Conservation (phyloP, 2,797 vertebrate species). For the Anableps anableps region DNA sequence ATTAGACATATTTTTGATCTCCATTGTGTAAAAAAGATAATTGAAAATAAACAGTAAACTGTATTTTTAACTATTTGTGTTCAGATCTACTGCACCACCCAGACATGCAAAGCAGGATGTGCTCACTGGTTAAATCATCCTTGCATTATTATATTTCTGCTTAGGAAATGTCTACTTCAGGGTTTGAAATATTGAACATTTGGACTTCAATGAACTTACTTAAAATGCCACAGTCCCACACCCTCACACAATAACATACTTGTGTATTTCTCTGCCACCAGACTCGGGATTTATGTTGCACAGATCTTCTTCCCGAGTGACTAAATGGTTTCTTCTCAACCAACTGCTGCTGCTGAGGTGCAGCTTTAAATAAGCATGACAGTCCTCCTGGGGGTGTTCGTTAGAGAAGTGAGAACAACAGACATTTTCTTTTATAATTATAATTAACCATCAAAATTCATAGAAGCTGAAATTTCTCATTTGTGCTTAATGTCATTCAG, state of each 20-base stretch:
- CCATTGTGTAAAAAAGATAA: background rate
- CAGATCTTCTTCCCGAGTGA: background rate
- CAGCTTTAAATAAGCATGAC: constrained; percentile 37
- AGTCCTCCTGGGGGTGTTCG: constrained; percentile 27
- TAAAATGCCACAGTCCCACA: no score
- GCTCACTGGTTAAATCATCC: background rate
- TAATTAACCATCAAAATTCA: background rate
- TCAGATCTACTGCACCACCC: background rate
- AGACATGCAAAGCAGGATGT: background rate
- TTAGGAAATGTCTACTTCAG: background rate
- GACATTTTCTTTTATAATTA: background rate
- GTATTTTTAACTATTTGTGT: background rate
- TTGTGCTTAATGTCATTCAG: background rate
- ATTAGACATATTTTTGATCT: background rate
- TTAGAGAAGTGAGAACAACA: constrained; percentile 13
- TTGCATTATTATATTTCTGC: background rate
- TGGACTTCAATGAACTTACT: constrained; percentile 10
- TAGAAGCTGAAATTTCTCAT: background rate
- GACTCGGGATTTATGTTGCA: background rate
- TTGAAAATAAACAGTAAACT: background rate
- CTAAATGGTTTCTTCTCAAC: constrained; percentile 16
- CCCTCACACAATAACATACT: background rate
- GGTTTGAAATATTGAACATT: background rate
- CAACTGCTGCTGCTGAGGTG: constrained; percentile 9
- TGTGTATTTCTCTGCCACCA: constrained; percentile 4